Evolutionary conservation across 1,140 invertebrate genomes (phyloP).

Genomic region (Leptinotarsa undecemlineata): DNA sequence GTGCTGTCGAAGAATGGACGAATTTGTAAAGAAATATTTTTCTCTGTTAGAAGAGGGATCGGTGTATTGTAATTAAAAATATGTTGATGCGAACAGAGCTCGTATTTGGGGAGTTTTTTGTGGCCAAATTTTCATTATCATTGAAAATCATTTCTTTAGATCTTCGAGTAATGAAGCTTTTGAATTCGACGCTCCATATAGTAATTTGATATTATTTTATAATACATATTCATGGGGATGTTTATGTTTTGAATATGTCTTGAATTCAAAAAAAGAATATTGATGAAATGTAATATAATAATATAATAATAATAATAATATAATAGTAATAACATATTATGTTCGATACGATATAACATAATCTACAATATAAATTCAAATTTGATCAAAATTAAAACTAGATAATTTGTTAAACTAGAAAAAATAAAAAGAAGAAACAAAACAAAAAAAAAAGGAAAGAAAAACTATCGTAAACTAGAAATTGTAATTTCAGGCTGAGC

Average conservation of each 20-base stretch:
- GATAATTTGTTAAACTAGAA: too few species aligned
- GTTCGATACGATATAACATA: too few species aligned
- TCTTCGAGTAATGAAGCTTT: background rate
- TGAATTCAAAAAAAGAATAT: background rate
- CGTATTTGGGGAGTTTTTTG: background rate
- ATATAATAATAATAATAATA: too few species aligned
- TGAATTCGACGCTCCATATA: background rate
- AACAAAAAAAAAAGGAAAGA: too few species aligned
- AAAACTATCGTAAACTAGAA: too few species aligned
- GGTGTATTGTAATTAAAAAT: constrained; percentile 15
- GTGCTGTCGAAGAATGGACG: constrained; percentile 18
- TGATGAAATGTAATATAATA: too few species aligned
- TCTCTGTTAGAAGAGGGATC: background rate
- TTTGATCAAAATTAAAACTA: too few species aligned
- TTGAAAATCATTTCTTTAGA: background rate
- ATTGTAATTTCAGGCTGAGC: too few species aligned
- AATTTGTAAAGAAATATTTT: constrained; percentile 24
- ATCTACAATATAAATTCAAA: too few species aligned
- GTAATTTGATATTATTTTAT: background rate
- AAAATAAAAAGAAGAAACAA: too few species aligned
- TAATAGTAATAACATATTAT: too few species aligned
- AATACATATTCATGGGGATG: too few species aligned
- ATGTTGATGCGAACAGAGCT: constrained; percentile 14
- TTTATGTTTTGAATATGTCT: background rate
- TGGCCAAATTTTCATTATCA: background rate